A percentile compares a stretch with the other conserved stretches of the same genome.
phyloP scores from a whole-genome alignment of 92 coral and sea anemone species.

The Palythoa caribaeorum region DNA sequence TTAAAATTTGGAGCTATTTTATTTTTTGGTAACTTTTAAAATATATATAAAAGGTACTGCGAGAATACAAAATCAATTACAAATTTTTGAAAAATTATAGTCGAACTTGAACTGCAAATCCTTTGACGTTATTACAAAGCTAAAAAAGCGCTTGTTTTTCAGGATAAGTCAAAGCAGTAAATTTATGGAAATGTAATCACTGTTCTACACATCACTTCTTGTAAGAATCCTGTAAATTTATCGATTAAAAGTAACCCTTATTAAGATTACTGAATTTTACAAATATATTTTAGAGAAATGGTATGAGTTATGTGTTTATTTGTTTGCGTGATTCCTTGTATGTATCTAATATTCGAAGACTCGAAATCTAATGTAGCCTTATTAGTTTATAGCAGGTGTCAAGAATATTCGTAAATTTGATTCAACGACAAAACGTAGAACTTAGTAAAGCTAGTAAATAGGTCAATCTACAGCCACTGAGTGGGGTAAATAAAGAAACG shows the following conservation, averaged over 20 bases:
- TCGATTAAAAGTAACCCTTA: constrained; percentile 6
- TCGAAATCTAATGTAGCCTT: not conserved
- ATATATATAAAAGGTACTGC: not conserved
- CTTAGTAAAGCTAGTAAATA: not conserved
- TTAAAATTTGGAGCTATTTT: not conserved
- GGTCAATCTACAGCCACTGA: not conserved
- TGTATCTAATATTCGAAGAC: not conserved
- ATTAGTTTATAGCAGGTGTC: constrained; percentile 28
- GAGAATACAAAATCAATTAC: not conserved
- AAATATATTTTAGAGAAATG: not conserved
- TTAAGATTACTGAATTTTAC: constrained; percentile 12
- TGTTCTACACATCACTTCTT: not conserved
- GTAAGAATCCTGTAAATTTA: not conserved
- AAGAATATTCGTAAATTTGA: not conserved
- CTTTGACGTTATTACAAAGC: not conserved
- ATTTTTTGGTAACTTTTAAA: not conserved
- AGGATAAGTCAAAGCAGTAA: not conserved
- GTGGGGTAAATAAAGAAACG: not conserved
- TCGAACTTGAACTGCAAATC: not conserved
- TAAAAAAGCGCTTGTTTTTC: not conserved
- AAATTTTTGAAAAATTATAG: not conserved
- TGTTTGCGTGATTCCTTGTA: not conserved
- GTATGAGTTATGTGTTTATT: not conserved
- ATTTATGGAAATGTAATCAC: constrained; percentile 16
- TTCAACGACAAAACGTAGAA: not conserved